Evolutionary conservation across 1,140 invertebrate genomes (phyloP).

Genomic region (Magallana angulata): DNA sequence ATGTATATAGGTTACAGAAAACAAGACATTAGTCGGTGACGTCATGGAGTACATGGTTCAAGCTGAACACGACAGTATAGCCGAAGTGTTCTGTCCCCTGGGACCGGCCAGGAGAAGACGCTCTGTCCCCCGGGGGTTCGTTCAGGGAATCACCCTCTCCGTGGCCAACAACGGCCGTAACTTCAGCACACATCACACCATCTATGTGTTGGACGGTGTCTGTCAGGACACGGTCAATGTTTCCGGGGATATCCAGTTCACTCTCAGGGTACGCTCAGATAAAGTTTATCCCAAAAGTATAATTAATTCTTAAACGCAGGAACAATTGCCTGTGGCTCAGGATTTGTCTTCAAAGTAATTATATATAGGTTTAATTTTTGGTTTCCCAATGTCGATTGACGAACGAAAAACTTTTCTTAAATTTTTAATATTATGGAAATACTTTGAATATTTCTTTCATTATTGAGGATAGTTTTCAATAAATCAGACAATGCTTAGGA

Average conservation of each 20-base stretch:
- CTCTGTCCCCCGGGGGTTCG: neutral
- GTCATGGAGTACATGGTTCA: neutral
- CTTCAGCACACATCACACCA: slow-evolving; percentile 2
- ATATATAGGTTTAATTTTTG: no score
- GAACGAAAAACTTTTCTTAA: no score
- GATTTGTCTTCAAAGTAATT: no score
- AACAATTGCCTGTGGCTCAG: no score
- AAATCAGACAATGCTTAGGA: no score
- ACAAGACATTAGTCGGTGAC: neutral
- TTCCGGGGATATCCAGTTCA: slow-evolving; percentile 7
- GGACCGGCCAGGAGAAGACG: neutral
- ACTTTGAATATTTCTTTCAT: no score
- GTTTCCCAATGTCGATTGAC: no score
- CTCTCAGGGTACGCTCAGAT: neutral
- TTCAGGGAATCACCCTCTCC: neutral
- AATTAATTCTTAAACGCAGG: no score
- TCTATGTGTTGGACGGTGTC: slow-evolving; percentile 13
- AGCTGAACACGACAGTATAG: slow-evolving; percentile 24
- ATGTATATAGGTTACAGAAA: neutral
- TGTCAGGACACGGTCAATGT: slow-evolving; percentile 42
- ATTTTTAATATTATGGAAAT: no score
- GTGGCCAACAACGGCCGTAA: slow-evolving; percentile 7
- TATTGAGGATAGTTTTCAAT: no score
- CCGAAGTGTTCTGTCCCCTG: slow-evolving; percentile 34
- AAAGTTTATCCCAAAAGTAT: no score